Evolutionary conservation across 2,797 vertebrate species (phyloP), one percentile per base, ranked within the genome.

Genomic region (Spea hammondii): DNA sequence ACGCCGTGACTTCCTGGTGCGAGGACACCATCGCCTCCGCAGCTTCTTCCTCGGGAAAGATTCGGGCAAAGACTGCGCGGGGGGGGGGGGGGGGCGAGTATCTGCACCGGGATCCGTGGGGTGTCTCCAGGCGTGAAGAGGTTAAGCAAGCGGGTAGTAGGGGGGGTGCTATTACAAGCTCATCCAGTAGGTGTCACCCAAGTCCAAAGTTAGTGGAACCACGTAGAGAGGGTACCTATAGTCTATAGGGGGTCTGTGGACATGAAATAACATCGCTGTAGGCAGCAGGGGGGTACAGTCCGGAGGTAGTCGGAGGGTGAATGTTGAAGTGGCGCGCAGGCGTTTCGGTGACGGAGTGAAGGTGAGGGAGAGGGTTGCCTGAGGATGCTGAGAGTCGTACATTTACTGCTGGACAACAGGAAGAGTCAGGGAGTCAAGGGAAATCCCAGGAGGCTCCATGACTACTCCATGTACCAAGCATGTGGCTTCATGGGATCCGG

Each of bases 111-210:
- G 6, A 53, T 32, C 59, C 32, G 14, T 62, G 32, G 2, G 14
- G 6, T 54, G 13, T 54, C 4, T 45, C 3, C 11, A 8, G 67
- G 4, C 8, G 54, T 70, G 17, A 70, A 70, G 14, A 45, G 50
- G 68, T 72, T 72, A 72, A 54, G 59, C 17, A 32, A 2, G 32
- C 32, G 62, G 11, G 71, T 47, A n/a, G 32, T 5, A 5, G 55
- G 60, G 32, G 14, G 48, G 8, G 32, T 84, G 86, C 78, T 77
- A 78, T 84, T 54, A 82, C 76, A 72, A 57, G 59, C 3, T 0
- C 45, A n/a, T 66, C 84, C 89, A 87, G 86, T 81, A 89, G 89
- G 66, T 85, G 89, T 82, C 87, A 78, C 85, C 84, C 84, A 83
- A 88, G 84, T 83, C 87, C 87, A 85, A 79, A 82, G 83, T 78